Percentiles rank a stretch among this genome's conserved stretches.
Conservation (phyloP, 2,113 vertebrate genomes). For the Actinemys pallida region DNA sequence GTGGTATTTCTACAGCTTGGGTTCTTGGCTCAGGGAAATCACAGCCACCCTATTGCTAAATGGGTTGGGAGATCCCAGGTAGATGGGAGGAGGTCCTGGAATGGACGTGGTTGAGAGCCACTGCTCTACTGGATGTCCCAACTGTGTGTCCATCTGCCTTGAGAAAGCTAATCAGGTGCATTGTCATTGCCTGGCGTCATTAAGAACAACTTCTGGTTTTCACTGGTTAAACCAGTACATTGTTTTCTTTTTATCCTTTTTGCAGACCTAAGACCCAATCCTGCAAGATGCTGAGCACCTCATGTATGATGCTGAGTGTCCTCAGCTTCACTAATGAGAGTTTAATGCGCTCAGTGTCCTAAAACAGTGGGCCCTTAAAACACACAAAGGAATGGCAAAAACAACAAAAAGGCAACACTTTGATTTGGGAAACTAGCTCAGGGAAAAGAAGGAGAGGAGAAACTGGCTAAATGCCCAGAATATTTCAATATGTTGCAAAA, state of each 20-base stretch:
- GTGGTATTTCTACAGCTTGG: not conserved
- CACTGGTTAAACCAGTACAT: not conserved
- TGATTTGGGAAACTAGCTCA: not conserved
- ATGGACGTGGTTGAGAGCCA: not conserved
- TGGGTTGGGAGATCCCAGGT: fast-evolving
- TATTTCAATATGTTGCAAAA: not conserved
- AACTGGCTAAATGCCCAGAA: not conserved
- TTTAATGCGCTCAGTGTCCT: not conserved
- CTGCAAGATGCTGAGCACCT: not conserved
- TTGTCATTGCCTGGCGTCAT: not conserved
- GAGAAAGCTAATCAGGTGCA: not conserved
- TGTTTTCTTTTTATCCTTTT: not conserved
- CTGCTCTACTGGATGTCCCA: not conserved
- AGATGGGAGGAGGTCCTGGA: not conserved
- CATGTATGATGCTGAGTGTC: not conserved
- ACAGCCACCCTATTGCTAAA: not conserved
- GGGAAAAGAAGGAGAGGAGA: not conserved
- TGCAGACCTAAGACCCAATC: not conserved
- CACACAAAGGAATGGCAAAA: not conserved
- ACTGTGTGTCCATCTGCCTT: not conserved
- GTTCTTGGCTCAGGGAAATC: not conserved
- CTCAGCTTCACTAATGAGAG: not conserved
- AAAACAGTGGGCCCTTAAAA: not conserved
- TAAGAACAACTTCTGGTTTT: not conserved
- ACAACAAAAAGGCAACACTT: not conserved